Conservation (phyloP, 2,888 invertebrate genomes). For the Drosophila austrosaltans region DNA sequence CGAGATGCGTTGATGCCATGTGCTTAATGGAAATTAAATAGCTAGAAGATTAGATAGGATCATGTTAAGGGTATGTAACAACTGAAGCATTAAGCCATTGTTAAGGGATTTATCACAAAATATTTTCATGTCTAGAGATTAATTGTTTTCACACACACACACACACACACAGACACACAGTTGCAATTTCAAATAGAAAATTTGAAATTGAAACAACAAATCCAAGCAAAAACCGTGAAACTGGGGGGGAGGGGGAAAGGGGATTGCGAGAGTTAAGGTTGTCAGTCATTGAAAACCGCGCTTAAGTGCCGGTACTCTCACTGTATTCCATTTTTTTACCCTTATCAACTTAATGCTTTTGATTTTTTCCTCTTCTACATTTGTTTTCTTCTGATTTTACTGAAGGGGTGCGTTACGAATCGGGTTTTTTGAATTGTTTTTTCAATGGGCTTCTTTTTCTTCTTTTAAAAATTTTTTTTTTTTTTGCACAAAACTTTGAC, state of each 20-base stretch:
- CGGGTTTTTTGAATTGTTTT: conserved; percentile 40
- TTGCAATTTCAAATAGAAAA: conserved; percentile 51
- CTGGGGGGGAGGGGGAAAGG: background rate
- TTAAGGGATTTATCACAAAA: conserved; percentile 78
- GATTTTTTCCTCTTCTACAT: conserved; percentile 51
- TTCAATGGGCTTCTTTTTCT: conserved; percentile 55
- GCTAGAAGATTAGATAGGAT: conserved; percentile 60
- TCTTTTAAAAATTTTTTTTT: conserved; percentile 53
- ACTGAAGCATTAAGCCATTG: conserved; percentile 63
- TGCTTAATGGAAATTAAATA: conserved; percentile 62
- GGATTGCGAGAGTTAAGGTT: conserved; percentile 44
- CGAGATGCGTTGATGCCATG: conserved; percentile 2
- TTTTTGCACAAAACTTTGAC: conserved; percentile 67
- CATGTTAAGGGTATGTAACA: conserved; percentile 59
- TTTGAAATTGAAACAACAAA: conserved; percentile 4
- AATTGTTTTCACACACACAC: conserved; percentile 71
- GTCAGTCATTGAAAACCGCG: conserved; percentile 67
- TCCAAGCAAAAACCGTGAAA: background rate
- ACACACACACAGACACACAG: conserved; percentile 25
- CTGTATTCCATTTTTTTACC: conserved; percentile 43
- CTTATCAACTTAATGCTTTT: conserved; percentile 60
- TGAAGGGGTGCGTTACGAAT: conserved; percentile 61
- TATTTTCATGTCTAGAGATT: conserved; percentile 70
- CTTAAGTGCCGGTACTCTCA: conserved; percentile 61
- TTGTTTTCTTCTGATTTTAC: conserved; percentile 40